Evolutionary conservation across 2,888 invertebrate genomes (phyloP), one percentile per base, ranked within the genome.

Genomic region (Dastarcus helophoroides): DNA sequence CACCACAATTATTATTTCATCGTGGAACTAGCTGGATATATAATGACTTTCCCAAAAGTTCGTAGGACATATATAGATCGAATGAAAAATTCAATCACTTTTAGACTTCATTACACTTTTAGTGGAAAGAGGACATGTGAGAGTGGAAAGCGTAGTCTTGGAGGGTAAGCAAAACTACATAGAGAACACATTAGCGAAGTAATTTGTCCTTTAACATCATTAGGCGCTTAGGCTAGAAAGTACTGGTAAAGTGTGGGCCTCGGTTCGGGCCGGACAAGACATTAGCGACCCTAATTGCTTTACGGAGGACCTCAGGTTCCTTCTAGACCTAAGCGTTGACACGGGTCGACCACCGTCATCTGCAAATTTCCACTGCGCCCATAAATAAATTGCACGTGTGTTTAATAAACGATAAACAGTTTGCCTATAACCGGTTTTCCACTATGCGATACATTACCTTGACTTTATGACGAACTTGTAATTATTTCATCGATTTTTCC

Each of bases 221-320:
- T 58, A 58, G 53, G 47, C 50, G 50, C 50, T 51, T 48, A 48
- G 51, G 47, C 43, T 41, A 36, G 48, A 53, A 54, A 54, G 53
- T 54, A 53, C 43, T 46, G 44, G 48, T 47, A 44, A 53, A 56
- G 53, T 52, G 53, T 47, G 51, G 46, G 38, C n/a, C n/a, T n/a
- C n/a, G 37, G 54, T 53, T 49, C 44, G 50, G 43, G 42, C 49
- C 54, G 58, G 56, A 56, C 58, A 57, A 56, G 57, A 58, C 58
- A 58, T 59, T 59, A 59, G 56, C 54, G 54, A 45, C 53, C 53
- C 52, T 58, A 58, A 59, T 58, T 59, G 58, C 58, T 58, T 53
- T 53, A 50, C 50, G 44, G 43, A 34, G 40, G 40, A 43, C 43
- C 47, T 43, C 40, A 44, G 47, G 43, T 46, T 37, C 29, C 31